Conservation (phyloP, 2,797 vertebrate species). For the Manis javanica region DNA sequence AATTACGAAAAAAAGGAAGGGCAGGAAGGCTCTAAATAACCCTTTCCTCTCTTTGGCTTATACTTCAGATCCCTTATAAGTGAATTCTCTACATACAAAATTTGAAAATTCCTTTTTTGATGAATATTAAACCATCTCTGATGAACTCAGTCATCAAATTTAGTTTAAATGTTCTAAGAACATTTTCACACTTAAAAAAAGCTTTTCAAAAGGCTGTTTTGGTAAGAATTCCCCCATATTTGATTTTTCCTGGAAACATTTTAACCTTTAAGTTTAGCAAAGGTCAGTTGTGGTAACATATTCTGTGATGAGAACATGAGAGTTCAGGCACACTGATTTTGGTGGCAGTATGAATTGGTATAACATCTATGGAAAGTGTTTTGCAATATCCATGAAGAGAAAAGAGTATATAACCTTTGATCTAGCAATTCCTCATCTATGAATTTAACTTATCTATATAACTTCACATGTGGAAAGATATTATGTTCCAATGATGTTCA, state of each 20-base stretch:
- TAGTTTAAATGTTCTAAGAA: background rate
- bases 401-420: background rate
- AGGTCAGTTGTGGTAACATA: background rate
- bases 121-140: background rate
- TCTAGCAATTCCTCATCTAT: background rate
- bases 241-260: background rate
- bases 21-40: background rate
- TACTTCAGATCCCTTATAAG: background rate
- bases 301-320: background rate
- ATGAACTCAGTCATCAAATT: background rate
- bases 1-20: background rate
- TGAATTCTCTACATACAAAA: background rate
- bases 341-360: background rate
- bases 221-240: background rate
- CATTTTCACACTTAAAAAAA: background rate
- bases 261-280: slow-evolving; percentile 19
- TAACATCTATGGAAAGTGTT: background rate
- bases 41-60: background rate
- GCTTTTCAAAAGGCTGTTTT: background rate
- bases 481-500: background rate
- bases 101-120: background rate
- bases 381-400: background rate
- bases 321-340: background rate
- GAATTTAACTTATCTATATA: background rate
- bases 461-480: slow-evolving; percentile 2